Base-by-base conservation (phyloP, 2,113 vertebrate species). In the Nothobranchius kuhntae region DNA sequence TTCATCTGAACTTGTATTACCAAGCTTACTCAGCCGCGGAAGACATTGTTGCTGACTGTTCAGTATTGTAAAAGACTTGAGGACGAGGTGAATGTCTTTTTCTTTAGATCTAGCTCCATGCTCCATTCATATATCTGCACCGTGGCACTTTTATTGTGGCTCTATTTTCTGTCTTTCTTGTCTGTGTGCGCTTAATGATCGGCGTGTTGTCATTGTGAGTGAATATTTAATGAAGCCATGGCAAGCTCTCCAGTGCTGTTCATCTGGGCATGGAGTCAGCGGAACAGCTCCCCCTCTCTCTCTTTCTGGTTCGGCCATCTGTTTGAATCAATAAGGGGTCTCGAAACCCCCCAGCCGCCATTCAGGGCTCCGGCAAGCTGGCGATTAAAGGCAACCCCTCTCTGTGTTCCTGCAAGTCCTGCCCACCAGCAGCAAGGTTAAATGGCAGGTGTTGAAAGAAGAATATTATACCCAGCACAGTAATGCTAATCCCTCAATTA, bases 401-500 rank as follows among this genome's bases (percentile, higher is more conserved):
- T 82, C 77, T 87, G 82, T 73, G 75, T 85, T 83, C 65, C 74
- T 86, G 79, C 40, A 83, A 80, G 86, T 90, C 85, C 79, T 74
- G 82, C 72, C 85, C 83, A 85, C 77, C 76, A 85, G 67, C 86
- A 84, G 87, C 78, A 83, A 91, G 91, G 89, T 91, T 90, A 92
- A 91, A 89, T 87, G 89, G 86, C 89, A 90, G 87, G 80, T 86
- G 89, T 75, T 86, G 81, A 82, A 87, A 89, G 88, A 87, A 80
- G 70, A 80, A 79, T 81, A 88, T 81, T 86, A 85, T 83, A 88
- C 76, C 80, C 87, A 86, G 83, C 79, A 84, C 85, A 75, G 75
- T 77, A 85, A 85, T 82, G 85, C 81, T 92, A 90, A 91, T 91
- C 90, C 90, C 80, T 87, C 91, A 89, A 89, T 91, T 90, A 83